Conservation (phyloP, 2,888 invertebrate genomes). For the Tetragonula carbonaria region DNA sequence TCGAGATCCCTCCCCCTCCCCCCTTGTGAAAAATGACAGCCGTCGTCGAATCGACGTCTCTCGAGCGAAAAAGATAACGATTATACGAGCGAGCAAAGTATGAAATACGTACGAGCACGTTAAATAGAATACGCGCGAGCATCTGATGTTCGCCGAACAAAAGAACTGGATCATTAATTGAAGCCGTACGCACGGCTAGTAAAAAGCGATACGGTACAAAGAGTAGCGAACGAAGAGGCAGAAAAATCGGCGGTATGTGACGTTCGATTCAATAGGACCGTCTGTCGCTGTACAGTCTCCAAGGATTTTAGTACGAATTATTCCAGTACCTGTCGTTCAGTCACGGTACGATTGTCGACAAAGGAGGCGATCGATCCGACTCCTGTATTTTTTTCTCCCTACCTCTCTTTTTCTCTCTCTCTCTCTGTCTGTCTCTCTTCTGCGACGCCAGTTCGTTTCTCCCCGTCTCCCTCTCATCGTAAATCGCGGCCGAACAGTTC, state of each 20-base stretch:
- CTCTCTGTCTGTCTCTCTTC: conserved; percentile 1
- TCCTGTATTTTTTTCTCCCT: conserved; percentile 47
- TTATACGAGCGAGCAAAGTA: background rate
- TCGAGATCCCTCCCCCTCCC: background rate
- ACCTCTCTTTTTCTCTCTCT: background rate
- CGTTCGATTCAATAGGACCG: conserved; percentile 63
- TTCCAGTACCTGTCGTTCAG: conserved; percentile 61
- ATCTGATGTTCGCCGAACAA: conserved; percentile 28
- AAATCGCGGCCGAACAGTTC: conserved; percentile 78
- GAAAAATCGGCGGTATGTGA: conserved; percentile 68
- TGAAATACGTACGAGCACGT: background rate
- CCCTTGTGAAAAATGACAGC: background rate
- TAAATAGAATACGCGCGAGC: conserved; percentile 17
- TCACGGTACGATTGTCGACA: conserved; percentile 61
- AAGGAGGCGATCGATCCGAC: conserved; percentile 65
- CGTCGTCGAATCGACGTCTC: background rate
- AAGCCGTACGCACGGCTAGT: conserved; percentile 25
- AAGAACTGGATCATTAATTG: conserved; percentile 45
- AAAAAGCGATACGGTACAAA: conserved; percentile 52
- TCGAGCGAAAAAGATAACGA: background rate
- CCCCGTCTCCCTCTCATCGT: conserved; percentile 41
- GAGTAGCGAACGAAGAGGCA: conserved; percentile 37
- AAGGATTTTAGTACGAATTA: conserved; percentile 70
- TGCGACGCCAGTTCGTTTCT: no score
- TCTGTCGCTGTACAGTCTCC: conserved; percentile 60